These are phyloP conservation scores for Chrysotoxum bicinctum DNA, from an alignment of 2,888 invertebrate genomes.

Conservation along the genomic window DNA sequence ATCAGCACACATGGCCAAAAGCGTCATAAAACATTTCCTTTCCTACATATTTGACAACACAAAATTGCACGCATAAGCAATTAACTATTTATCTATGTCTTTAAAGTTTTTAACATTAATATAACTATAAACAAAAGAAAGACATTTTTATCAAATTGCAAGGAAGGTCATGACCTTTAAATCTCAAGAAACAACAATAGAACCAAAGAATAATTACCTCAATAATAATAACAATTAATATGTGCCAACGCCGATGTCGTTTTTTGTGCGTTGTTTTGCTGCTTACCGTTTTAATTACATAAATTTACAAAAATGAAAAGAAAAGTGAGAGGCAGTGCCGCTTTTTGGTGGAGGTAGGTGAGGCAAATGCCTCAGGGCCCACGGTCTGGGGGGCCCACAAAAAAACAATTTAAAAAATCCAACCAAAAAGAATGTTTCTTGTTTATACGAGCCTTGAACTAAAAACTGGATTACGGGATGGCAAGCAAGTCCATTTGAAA, in stretches of 20 bases:
- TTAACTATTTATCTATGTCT: not conserved
- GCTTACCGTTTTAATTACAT: conserved; percentile 18
- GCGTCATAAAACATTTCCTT: conserved; percentile 43
- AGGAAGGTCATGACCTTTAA: conserved; percentile 53
- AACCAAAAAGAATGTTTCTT: too few species aligned
- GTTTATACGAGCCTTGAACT: too few species aligned
- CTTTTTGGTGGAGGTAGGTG: too few species aligned
- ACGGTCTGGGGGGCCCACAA: too few species aligned
- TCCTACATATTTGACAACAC: conserved; percentile 25
- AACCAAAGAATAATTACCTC: conserved; percentile 47
- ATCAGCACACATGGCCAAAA: conserved; percentile 12
- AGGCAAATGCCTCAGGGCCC: too few species aligned
- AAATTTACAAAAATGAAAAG: not conserved
- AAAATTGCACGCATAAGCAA: conserved; percentile 50
- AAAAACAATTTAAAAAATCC: too few species aligned
- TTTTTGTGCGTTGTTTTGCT: conserved; percentile 18
- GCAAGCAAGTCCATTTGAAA: too few species aligned
- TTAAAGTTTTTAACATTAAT: not conserved
- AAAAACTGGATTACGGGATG: too few species aligned
- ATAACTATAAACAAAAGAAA: not conserved
- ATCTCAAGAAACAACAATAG: conserved; percentile 44
- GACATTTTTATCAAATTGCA: conserved; percentile 32
- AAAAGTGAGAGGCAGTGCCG: not conserved
- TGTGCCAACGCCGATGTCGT: conserved; percentile 12
- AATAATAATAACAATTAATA: conserved; percentile 26